Base-by-base conservation (phyloP, 2,888 invertebrate genomes). In the Lacanobia oleracea region DNA sequence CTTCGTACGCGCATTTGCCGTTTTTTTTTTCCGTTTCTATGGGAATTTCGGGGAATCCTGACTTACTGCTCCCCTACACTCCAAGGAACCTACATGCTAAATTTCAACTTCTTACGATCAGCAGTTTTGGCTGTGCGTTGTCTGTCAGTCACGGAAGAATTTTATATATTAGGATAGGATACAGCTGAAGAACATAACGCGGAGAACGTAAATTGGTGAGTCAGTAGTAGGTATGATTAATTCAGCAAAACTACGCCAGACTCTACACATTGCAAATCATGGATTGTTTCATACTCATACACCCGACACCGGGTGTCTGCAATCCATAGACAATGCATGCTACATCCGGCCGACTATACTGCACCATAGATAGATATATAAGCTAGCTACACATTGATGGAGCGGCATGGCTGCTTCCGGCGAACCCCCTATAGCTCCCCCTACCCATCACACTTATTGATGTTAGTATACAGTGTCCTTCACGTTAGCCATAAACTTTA, bases 301-400 rank as follows among this genome's bases (percentile, higher is more conserved):
- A 68, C 18, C 40, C 61, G 64, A 60, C 65, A 66, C 69, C 27
- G 64, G 59, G 71, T 64, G 65, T 63, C 67, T 70, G 75, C 77
- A 71, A 69, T 74, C 37, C 66, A 67, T 69, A 69, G 64, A 80
- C 78, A 75, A 77, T 62, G 81, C 68, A 72, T 40, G 59, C 76
- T 61, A 82, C 75, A 78, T 86, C 86, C 86, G 82, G 64, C 64
- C n/a, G 51, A 56, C 60, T 65, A 66, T 43, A 67, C 56, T 12
- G 21, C 43, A 64, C 63, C 67, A 66, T 71, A 74, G 64, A 33
- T 57, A 72, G 33, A 33, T 33, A 65, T 21, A 27, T 27, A 27
- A n/a, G 27, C 27, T 27, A 23, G 27, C 61, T 67, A 79, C 60
- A 70, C 64, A 66, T 76, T 65, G 67, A 81, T 72, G 75, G 64